Percentiles rank a stretch among this genome's conserved stretches.
Conservation (phyloP, 1,140 invertebrate species). For the Aporrectodea caliginosa region DNA sequence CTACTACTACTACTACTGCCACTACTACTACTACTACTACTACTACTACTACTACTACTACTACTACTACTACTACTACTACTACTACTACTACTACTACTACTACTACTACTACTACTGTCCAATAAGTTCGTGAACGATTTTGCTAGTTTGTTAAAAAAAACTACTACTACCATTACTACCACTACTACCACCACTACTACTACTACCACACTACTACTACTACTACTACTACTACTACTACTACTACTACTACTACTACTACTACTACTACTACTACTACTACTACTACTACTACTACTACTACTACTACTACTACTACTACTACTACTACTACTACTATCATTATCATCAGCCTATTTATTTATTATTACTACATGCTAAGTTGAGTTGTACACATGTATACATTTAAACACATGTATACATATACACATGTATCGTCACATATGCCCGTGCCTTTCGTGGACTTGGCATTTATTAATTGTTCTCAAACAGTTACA, state of each 20-base stretch:
- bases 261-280: constrained; percentile 2
- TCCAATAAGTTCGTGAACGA: too few relatives aligned
- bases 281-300: constrained; percentile 1
- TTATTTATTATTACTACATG: neutral
- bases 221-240: constrained; percentile 3
- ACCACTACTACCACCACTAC: neutral
- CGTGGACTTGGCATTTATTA: too few relatives aligned
- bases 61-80: constrained; percentile 2
- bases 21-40: neutral
- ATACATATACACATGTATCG: too few relatives aligned
- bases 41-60: constrained; percentile 3
- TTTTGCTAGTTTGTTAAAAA: neutral
- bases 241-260: constrained; percentile 2
- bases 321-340: neutral
- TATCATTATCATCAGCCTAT: neutral
- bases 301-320: neutral
- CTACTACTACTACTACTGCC: neutral
- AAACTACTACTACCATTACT: neutral
- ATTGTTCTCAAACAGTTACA: too few relatives aligned
- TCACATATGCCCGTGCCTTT: too few relatives aligned
- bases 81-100: neutral
- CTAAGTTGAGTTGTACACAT: too few relatives aligned
- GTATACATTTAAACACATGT: too few relatives aligned
- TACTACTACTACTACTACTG: neutral
- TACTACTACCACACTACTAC: neutral